Conservation (phyloP, 2,113 vertebrate genomes). For the Paedocypris sp. region DNA sequence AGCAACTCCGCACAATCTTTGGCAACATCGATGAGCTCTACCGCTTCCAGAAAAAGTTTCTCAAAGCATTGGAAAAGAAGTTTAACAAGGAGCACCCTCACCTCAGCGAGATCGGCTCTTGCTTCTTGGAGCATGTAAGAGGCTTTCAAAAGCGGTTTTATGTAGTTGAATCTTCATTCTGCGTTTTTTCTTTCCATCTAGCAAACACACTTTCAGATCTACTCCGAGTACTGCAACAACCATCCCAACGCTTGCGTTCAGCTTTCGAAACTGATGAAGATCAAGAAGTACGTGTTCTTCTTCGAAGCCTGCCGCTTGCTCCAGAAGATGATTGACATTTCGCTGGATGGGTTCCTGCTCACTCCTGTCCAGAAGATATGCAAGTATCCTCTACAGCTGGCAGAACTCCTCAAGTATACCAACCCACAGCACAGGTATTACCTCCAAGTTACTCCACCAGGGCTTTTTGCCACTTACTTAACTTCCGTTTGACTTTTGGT, state of each 20-base stretch:
- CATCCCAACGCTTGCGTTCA: slow-evolving; percentile 87
- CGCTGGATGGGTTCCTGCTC: slow-evolving; percentile 87
- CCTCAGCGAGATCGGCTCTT: slow-evolving; percentile 85
- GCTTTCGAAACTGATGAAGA: slow-evolving; percentile 80
- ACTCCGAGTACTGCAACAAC: slow-evolving; percentile 97
- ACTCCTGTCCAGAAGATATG: slow-evolving; percentile 96
- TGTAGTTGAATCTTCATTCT: background rate
- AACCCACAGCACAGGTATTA: slow-evolving; percentile 82
- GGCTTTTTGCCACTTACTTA: background rate
- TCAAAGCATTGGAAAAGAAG: slow-evolving; percentile 81
- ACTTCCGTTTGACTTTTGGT: background rate
- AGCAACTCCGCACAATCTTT: slow-evolving; percentile 86
- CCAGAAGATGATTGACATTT: slow-evolving; percentile 94
- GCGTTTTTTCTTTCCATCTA: slow-evolving; percentile 36
- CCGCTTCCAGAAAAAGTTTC: slow-evolving; percentile 84
- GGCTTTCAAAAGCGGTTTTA: background rate
- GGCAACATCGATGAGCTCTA: slow-evolving; percentile 93
- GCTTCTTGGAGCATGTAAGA: slow-evolving; percentile 91
- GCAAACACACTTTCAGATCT: slow-evolving; percentile 96
- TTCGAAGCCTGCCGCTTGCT: slow-evolving; percentile 91
- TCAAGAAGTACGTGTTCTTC: slow-evolving; percentile 92
- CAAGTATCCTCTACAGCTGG: slow-evolving; percentile 91
- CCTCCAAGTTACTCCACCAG: background rate
- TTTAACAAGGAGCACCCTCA: slow-evolving; percentile 85
- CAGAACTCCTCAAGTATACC: slow-evolving; percentile 91